These are phyloP conservation scores for Lasioglossum morio DNA, from an alignment of 2,888 invertebrate species.

Conservation along the genomic window DNA sequence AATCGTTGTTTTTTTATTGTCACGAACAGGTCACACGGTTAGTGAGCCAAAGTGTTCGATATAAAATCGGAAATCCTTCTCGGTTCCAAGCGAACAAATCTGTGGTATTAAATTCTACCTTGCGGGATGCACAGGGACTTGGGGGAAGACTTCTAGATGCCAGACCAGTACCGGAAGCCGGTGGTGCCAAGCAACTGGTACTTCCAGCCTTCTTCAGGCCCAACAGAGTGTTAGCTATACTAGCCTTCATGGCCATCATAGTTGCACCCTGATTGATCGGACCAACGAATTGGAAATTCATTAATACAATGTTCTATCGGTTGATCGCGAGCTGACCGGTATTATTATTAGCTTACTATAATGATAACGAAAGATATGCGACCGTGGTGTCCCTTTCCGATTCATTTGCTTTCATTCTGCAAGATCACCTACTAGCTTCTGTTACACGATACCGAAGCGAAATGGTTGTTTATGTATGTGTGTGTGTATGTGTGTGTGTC, in stretches of 20 bases:
- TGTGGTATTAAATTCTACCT: constrained; percentile 83
- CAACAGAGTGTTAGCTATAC: constrained; percentile 85
- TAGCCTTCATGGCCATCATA: constrained; percentile 84
- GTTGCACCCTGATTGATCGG: constrained; percentile 82
- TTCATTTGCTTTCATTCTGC: constrained; percentile 12
- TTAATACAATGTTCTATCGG: constrained; percentile 56
- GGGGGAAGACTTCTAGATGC: constrained; percentile 84
- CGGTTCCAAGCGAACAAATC: constrained; percentile 56
- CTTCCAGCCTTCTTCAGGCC: constrained; percentile 90
- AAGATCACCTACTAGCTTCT: constrained; percentile 11
- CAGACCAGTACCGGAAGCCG: constrained; percentile 84
- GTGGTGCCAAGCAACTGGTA: constrained; percentile 89
- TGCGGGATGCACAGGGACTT: constrained; percentile 85
- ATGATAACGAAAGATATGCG: neutral
- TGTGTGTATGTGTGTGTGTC: constrained; percentile 11
- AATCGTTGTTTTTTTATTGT: neutral
- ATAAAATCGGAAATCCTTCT: constrained; percentile 47
- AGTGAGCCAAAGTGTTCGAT: neutral
- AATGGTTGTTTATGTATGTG: neutral
- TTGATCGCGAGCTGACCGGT: constrained; percentile 15
- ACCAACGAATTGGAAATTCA: constrained; percentile 73
- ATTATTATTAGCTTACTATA: constrained; percentile 14
- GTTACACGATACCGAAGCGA: constrained; percentile 30
- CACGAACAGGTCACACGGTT: neutral
- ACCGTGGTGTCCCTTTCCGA: neutral